Conservation (phyloP, 2,888 invertebrate genomes). For the Zygogramma bicolorata region DNA sequence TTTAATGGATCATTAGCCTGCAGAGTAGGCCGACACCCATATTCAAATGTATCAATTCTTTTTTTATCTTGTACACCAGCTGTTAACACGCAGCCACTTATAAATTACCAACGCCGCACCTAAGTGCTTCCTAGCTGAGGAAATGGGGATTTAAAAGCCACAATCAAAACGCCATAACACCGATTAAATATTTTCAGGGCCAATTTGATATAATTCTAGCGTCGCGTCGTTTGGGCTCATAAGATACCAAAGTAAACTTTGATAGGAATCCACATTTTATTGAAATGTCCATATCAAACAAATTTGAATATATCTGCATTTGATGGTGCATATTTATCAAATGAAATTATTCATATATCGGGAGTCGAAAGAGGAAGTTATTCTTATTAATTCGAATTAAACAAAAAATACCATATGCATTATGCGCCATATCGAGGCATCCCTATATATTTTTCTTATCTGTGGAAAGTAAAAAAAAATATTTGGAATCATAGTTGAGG, state of each 20-base stretch:
- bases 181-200: slow-evolving; percentile 11
- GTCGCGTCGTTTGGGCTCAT: neutral
- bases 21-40: slow-evolving; percentile 31
- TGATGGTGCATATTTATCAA: too few species aligned
- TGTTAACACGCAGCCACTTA: slow-evolving; percentile 41
- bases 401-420: too few species aligned
- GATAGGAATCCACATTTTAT: neutral
- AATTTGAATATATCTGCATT: too few species aligned
- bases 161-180: slow-evolving; percentile 18
- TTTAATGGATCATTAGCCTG: slow-evolving; percentile 34
- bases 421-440: too few species aligned
- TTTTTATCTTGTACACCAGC: slow-evolving; percentile 39
- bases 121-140: slow-evolving; percentile 22
- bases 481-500: too few species aligned
- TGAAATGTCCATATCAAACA: too few species aligned
- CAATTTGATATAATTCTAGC: neutral
- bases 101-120: slow-evolving; percentile 34
- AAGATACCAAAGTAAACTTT: neutral
- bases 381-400: too few species aligned
- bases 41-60: slow-evolving; percentile 38
- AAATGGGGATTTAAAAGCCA: slow-evolving; percentile 24
- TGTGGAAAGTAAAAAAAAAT: too few species aligned
- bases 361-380: too few species aligned
- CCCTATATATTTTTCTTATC: too few species aligned
- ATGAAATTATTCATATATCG: too few species aligned